Evolutionary conservation across 2,888 invertebrate species (phyloP).

Genomic region (Lamellibrachia satsuma): DNA sequence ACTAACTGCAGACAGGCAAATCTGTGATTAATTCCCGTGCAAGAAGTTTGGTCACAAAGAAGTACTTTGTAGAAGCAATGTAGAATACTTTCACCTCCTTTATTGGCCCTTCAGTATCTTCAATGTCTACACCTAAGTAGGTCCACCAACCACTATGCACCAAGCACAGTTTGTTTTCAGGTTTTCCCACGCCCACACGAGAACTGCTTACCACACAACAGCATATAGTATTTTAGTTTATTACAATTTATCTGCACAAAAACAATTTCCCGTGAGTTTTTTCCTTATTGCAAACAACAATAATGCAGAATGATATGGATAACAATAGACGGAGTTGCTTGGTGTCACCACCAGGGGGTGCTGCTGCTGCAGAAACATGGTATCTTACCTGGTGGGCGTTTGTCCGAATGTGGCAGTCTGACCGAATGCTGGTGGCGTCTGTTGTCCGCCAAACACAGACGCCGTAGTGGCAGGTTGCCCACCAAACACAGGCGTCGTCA

Average conservation of each 20-base stretch:
- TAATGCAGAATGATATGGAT: neutral
- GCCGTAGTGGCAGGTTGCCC: neutral
- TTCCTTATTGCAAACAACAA: neutral
- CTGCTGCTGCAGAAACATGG: neutral
- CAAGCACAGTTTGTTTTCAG: too few species aligned
- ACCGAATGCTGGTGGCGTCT: neutral
- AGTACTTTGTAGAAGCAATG: too few species aligned
- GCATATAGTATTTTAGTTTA: neutral
- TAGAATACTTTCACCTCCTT: too few species aligned
- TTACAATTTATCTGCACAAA: neutral
- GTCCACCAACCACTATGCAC: too few species aligned
- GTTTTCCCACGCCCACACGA: too few species aligned
- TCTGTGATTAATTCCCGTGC: too few species aligned
- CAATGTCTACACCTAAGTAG: too few species aligned
- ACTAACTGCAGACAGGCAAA: too few species aligned
- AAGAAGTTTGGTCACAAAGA: too few species aligned
- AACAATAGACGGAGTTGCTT: neutral
- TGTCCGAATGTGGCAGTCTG: constrained; percentile 27
- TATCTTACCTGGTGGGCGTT: constrained; percentile 14
- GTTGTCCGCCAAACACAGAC: neutral
- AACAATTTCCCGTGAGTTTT: neutral
- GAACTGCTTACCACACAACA: neutral
- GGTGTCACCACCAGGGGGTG: neutral
- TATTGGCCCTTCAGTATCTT: too few species aligned
- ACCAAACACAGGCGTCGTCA: constrained; percentile 25